Evolutionary conservation across 2,797 vertebrate species (phyloP).

Genomic region (Cyprinella venusta): DNA sequence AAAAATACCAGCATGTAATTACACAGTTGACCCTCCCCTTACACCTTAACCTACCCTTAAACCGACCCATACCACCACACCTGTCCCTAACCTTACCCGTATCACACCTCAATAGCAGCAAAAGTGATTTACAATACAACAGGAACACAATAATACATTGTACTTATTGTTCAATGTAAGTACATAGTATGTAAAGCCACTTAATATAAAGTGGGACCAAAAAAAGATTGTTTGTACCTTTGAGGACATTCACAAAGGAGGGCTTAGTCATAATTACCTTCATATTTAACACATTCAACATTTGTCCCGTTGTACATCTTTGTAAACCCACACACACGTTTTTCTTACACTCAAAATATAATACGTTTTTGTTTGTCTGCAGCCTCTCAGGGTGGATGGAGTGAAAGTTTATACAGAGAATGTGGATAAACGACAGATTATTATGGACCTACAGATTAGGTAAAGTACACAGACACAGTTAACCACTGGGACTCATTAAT

Average conservation of each 20-base stretch:
- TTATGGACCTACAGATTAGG: slow-evolving; percentile 98
- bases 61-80: too few species aligned
- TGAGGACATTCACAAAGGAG: neutral
- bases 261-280: neutral
- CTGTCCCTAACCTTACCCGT: too few species aligned
- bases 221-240: neutral
- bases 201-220: too few species aligned
- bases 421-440: slow-evolving; percentile 96
- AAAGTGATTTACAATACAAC: too few species aligned
- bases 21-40: too few species aligned
- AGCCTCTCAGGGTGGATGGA: slow-evolving; percentile 95
- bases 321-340: neutral
- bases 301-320: too few species aligned
- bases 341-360: neutral
- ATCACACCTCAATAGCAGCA: too few species aligned
- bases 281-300: neutral
- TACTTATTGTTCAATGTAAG: too few species aligned
- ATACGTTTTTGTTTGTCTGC: slow-evolving; percentile 39
- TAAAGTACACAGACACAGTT: slow-evolving; percentile 61
- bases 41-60: too few species aligned
- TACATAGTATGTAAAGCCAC: too few species aligned
- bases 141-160: too few species aligned
- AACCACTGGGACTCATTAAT: neutral
- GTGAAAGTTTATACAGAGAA: slow-evolving; percentile 98
- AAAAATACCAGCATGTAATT: too few species aligned